Evolutionary conservation across 2,888 invertebrate genomes (phyloP), one percentile per base, ranked within the genome.

Genomic region (Cataglyphis rosenhaueri): DNA sequence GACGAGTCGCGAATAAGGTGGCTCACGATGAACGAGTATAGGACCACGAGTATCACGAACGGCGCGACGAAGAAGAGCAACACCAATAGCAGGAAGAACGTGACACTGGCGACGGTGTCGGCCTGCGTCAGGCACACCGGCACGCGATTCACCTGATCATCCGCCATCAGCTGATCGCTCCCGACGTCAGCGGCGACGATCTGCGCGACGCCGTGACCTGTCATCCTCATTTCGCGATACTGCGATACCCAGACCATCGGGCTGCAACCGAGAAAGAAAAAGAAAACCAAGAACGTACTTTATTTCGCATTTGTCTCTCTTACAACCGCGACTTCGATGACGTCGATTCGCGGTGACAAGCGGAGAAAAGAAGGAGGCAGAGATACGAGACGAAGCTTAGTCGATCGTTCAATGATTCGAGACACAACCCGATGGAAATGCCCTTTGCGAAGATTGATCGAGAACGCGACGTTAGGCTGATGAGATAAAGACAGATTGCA

Each of bases 1-100:
- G 71, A 59, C 6, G 95, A 96, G 89, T 96, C 96, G 71, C 97
- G 96, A 94, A 98, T 97, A 87, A 98, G 96, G 93, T 97, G 97
- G 92, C 96, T 96, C 71, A 98, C 97, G 92, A 98, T 98, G 92
- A 97, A 96, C 91, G 97, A 96, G 95, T 98, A 98, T 76, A 98
- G 96, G 70, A 97, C 95, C 87, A 98, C 95, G 65, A 98, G 96
- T 83, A 98, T 96, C 83, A 98, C 94, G 83, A 98, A 95, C 61
- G 98, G 98, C 78, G 98, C 93, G 86, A 97, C 95, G 95, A 98
- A 98, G 94, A 98, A 97, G 86, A 97, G 95, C 83, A 97, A 96
- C 92, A 97, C 97, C 88, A 95, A 95, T 93, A 97, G 96, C 92
- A 98, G 96, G 95, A 97, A 97, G 95, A 97, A 98, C 86, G 96